Base-by-base conservation (phyloP, 2,888 invertebrate genomes). In the Pycnomerus fuliginosus region DNA sequence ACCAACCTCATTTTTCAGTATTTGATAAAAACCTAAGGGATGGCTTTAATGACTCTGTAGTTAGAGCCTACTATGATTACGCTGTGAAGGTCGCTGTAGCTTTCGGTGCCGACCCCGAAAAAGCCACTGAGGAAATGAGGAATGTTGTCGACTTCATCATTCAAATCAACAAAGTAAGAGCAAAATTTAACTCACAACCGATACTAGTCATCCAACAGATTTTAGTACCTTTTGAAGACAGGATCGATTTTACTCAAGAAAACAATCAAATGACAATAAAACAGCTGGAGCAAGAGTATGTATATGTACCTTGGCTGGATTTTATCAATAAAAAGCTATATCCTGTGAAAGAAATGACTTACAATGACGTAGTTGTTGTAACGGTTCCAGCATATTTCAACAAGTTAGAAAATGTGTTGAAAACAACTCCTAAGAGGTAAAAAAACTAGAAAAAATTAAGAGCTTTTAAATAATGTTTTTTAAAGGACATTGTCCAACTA, bases 401-500 rank as follows among this genome's bases (percentile, higher is more conserved):
- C 23, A 68, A 71, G 34, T 61, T 73, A 5, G 64, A 67, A 25
- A 22, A 16, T 16, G 11, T 54, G 7, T 11, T 54, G 3, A n/a
- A 25, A 25, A 10, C 25, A 25, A 25, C 4, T 3, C 8, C 5
- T 4, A 10, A 25, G 11, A 4, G 25, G 25, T 25, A 12, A 14
- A 32, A 22, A 13, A 49, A 14, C 12, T 35, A 37, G 13, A 50
- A 34, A 40, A 53, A 42, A 45, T 55, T 14, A 11, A 13, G 11
- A 12, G 22, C 1, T 16, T 3, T n/a, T 7, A 15, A 28, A 16
- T 36, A 27, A 32, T 3, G 2, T 2, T 13, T 43, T 27, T 52
- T 60, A 7, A 63, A 79, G 85, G 50, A 74, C 78, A 2, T 76
- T 85, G 55, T 88, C 92, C 2, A 93, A 94, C 74, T 94, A 93